Evolutionary conservation across 2,113 vertebrate species (phyloP).

Genomic region (Peromyscus polionotus): DNA sequence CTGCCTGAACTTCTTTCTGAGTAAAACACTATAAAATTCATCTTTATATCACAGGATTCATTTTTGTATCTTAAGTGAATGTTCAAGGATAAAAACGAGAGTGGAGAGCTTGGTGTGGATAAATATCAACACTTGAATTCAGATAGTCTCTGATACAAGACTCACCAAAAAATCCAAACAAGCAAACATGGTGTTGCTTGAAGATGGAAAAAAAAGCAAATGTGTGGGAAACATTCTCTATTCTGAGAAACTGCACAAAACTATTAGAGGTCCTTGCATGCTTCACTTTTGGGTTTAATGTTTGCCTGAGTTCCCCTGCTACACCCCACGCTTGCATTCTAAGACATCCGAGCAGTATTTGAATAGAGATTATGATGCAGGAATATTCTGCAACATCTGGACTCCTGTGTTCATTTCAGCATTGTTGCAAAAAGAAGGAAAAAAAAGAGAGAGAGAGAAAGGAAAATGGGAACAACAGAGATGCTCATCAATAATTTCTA

Average conservation of each 20-base stretch:
- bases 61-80: not conserved
- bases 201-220: not conserved
- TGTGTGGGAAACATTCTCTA: not conserved
- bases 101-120: not conserved
- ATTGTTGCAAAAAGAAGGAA: fast-evolving
- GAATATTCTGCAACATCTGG: not conserved
- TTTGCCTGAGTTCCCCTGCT: not conserved
- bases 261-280: not conserved
- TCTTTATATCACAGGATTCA: not conserved
- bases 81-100: not conserved
- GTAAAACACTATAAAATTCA: not conserved
- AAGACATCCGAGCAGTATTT: not conserved
- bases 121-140: not conserved
- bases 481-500: not conserved
- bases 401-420: not conserved
- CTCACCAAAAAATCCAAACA: not conserved
- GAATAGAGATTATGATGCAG: not conserved
- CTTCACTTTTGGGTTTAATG: not conserved
- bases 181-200: not conserved
- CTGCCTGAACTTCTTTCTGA: not conserved
- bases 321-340: not conserved
- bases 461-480: not conserved
- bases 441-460: not conserved
- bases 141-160: not conserved
- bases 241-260: not conserved